phyloP scores from a whole-genome alignment of 2,113 vertebrate species.

The Delphinapterus leucas region DNA sequence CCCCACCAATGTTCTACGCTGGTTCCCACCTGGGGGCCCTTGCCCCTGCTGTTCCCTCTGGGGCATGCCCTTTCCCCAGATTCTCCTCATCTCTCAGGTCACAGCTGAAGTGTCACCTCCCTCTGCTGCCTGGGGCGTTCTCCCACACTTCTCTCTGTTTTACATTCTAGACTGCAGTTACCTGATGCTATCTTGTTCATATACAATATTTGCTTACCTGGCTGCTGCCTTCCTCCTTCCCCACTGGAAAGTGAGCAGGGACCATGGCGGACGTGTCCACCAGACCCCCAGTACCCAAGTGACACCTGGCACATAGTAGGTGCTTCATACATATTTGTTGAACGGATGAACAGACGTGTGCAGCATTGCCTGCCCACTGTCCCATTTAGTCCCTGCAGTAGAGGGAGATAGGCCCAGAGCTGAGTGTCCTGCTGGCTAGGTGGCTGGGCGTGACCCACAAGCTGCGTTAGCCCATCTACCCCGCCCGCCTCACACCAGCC shows the following conservation, averaged over 20 bases:
- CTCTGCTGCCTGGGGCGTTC: fast-evolving
- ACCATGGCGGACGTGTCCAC: neutral
- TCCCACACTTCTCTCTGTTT: neutral
- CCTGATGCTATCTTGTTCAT: neutral
- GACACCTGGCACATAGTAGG: neutral
- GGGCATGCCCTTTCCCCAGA: neutral
- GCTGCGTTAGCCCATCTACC: neutral
- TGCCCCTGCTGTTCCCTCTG: neutral
- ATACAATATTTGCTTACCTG: neutral
- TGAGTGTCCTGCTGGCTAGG: neutral
- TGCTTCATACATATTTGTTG: neutral
- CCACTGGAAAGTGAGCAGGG: neutral
- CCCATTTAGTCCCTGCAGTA: neutral
- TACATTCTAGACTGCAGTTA: neutral
- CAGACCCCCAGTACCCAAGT: neutral
- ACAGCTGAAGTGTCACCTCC: neutral
- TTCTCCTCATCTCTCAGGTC: neutral
- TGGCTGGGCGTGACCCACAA: neutral
- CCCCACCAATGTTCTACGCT: neutral
- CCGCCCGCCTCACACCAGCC: neutral
- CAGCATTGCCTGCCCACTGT: neutral
- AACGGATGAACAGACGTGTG: neutral
- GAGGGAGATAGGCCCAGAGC: neutral
- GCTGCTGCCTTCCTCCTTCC: neutral
- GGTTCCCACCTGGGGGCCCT: neutral